Conservation (phyloP, 2,113 vertebrate species). For the Gallinago paraguaiae region DNA sequence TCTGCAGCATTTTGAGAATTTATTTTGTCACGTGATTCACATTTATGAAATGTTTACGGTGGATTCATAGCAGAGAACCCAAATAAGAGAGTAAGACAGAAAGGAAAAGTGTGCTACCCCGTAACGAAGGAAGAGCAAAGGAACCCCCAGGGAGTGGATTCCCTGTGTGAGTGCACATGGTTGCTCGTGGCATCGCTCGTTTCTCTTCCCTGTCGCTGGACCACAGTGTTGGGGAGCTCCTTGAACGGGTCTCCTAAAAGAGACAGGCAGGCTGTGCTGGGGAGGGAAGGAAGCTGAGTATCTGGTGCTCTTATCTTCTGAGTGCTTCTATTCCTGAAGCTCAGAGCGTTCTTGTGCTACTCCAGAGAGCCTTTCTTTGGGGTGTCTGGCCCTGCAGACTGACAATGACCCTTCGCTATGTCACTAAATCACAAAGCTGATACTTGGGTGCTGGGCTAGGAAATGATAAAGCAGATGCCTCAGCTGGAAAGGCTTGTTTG, state of each 20-base stretch:
- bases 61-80: not conserved
- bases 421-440: not conserved
- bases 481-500: not conserved
- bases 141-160: not conserved
- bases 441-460: not conserved
- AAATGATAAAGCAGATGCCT: not conserved
- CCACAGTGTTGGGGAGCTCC: fast-evolving
- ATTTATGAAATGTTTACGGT: not conserved
- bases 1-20: not conserved
- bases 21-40: not conserved
- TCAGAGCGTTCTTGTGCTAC: not conserved
- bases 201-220: not conserved
- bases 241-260: not conserved
- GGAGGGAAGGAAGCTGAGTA: not conserved
- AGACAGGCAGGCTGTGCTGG: not conserved
- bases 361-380: not conserved
- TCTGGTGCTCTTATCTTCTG: not conserved
- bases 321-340: not conserved
- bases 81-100: not conserved
- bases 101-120: not conserved
- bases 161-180: fast-evolving
- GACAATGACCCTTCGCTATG: not conserved
- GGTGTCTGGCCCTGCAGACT: not conserved
- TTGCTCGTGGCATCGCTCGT: fast-evolving
- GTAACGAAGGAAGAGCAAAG: not conserved